Percentiles rank a stretch among this genome's conserved stretches.
Conservation (phyloP, 2,113 vertebrate species). For the Datnioides undecimradiatus region DNA sequence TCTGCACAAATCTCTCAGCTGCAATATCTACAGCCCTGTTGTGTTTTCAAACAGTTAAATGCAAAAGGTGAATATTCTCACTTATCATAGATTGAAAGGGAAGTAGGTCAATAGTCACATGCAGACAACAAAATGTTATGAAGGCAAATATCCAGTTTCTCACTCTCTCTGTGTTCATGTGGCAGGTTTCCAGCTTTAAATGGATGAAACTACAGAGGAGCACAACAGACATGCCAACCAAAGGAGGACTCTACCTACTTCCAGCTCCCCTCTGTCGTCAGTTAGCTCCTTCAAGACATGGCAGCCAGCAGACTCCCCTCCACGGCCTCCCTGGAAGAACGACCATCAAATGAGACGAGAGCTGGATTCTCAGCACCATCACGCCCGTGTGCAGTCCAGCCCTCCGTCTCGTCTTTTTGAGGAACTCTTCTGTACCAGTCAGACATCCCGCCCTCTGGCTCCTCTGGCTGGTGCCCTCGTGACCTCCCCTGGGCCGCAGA, state of each 20-base stretch:
- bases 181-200: slow-evolving; percentile 29
- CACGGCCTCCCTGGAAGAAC: background rate
- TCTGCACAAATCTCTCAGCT: no score
- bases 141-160: background rate
- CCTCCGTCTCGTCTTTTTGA: slow-evolving; percentile 19
- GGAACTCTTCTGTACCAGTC: slow-evolving; percentile 52
- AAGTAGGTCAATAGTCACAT: no score
- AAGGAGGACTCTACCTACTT: background rate
- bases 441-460: background rate
- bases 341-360: background rate
- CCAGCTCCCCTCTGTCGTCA: background rate
- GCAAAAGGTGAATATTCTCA: no score
- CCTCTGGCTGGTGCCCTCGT: slow-evolving; percentile 47
- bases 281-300: slow-evolving; percentile 14
- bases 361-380: background rate
- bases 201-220: slow-evolving; percentile 23
- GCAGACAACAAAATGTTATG: no score
- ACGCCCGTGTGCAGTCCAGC: background rate
- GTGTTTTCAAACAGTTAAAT: no score
- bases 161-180: background rate
- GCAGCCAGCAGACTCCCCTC: background rate
- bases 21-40: no score
- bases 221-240: background rate
- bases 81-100: no score
- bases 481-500: background rate